A percentile compares a stretch with the other conserved stretches of the same genome.
These are phyloP conservation scores for Dipodomys spectabilis DNA, from an alignment of 2,113 vertebrate genomes.

Conservation along the genomic window DNA sequence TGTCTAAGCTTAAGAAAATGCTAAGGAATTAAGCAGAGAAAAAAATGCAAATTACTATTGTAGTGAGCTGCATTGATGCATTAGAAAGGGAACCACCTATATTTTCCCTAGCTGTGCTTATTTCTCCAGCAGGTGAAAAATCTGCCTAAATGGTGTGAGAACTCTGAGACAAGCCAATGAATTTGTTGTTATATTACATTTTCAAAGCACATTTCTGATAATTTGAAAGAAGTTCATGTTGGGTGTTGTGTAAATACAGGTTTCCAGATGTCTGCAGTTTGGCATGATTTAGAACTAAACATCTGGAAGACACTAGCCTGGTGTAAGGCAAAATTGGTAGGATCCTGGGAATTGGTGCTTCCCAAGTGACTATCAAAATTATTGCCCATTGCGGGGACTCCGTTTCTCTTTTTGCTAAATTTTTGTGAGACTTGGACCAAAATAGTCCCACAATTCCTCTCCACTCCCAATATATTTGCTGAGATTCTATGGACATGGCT, in stretches of 20 bases:
- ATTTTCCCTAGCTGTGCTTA: conserved; percentile 28
- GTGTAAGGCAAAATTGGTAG: conserved; percentile 6
- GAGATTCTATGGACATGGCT: conserved; percentile 22
- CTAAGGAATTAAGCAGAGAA: conserved; percentile 42
- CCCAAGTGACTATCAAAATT: not conserved
- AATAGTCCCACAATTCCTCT: not conserved
- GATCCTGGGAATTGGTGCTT: not conserved
- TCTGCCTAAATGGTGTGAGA: conserved; percentile 45
- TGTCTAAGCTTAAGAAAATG: conserved; percentile 46
- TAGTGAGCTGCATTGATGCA: conserved; percentile 16
- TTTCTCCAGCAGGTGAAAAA: conserved; percentile 42
- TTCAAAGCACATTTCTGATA: conserved; percentile 47
- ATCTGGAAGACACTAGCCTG: conserved; percentile 31
- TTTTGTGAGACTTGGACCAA: not conserved
- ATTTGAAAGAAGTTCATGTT: conserved; percentile 23
- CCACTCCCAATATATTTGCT: not conserved
- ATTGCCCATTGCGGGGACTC: not conserved
- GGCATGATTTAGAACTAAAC: conserved; percentile 36
- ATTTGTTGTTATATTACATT: conserved; percentile 33
- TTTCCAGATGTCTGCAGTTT: conserved; percentile 56
- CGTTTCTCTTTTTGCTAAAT: not conserved
- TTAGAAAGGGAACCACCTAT: not conserved
- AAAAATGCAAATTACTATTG: conserved; percentile 43
- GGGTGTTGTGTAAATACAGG: not conserved
- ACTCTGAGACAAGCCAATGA: conserved; percentile 21